phyloP scores from a whole-genome alignment of 1,140 invertebrate species.

The Musca vetustissima region DNA sequence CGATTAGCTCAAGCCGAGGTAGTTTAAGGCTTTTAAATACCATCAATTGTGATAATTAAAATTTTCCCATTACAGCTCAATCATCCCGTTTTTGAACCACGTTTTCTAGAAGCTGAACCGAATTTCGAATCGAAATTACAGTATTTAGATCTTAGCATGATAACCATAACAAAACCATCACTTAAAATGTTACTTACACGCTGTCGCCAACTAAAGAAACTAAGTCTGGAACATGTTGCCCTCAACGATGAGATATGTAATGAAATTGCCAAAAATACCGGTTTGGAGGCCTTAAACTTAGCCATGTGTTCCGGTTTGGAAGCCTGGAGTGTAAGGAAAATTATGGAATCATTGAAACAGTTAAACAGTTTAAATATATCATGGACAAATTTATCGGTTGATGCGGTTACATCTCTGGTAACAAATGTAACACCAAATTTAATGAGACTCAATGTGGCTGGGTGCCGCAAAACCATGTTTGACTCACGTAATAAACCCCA shows the following conservation, averaged over 20 bases:
- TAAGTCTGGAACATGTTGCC: slow-evolving; percentile 78
- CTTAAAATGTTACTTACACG: slow-evolving; percentile 66
- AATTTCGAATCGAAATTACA: slow-evolving; percentile 63
- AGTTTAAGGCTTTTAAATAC: slow-evolving; percentile 2
- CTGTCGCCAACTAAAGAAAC: slow-evolving; percentile 73
- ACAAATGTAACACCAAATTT: slow-evolving; percentile 65
- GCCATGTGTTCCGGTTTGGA: slow-evolving; percentile 71
- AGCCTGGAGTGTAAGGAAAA: slow-evolving; percentile 60
- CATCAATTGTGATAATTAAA: slow-evolving; percentile 23
- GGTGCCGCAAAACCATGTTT: slow-evolving; percentile 71
- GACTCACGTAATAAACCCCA: slow-evolving; percentile 68
- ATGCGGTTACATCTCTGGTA: slow-evolving; percentile 66
- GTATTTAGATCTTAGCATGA: slow-evolving; percentile 84
- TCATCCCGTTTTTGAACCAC: slow-evolving; percentile 58
- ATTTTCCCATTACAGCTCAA: slow-evolving; percentile 52
- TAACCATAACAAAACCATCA: slow-evolving; percentile 62
- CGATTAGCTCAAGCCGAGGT: slow-evolving; percentile 77
- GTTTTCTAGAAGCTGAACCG: slow-evolving; percentile 25
- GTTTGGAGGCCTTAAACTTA: slow-evolving; percentile 74
- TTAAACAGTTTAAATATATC: slow-evolving; percentile 76
- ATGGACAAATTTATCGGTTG: slow-evolving; percentile 73
- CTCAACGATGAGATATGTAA: slow-evolving; percentile 65
- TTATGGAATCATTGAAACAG: slow-evolving; percentile 64
- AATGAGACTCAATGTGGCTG: slow-evolving; percentile 77
- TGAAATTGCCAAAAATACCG: slow-evolving; percentile 66